Conservation (phyloP, 1,140 invertebrate species). For the Drosophila micromelanica region DNA sequence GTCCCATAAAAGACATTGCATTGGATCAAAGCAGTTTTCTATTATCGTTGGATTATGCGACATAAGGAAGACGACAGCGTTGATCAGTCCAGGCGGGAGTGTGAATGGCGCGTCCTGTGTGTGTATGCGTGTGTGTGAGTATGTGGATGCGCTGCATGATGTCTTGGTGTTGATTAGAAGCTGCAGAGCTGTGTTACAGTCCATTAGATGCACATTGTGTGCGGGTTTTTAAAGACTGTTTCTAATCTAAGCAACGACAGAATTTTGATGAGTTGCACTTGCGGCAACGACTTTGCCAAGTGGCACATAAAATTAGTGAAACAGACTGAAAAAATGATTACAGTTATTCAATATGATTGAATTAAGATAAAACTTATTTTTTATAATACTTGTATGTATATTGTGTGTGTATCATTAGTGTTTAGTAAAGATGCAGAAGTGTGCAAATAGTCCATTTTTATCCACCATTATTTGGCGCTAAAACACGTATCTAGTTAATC, state of each 20-base stretch:
- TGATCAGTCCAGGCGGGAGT: conserved; percentile 18
- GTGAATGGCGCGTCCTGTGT: neutral
- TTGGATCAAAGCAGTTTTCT: conserved; percentile 71
- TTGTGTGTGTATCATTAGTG: too few relatives aligned
- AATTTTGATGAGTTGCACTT: conserved; percentile 18
- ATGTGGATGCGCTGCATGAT: conserved; percentile 12
- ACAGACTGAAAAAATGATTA: conserved; percentile 30
- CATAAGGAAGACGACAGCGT: conserved; percentile 51
- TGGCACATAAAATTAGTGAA: conserved; percentile 44
- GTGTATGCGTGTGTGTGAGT: neutral
- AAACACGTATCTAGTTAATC: too few relatives aligned
- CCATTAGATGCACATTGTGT: conserved; percentile 52
- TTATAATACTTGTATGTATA: neutral
- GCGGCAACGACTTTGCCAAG: neutral
- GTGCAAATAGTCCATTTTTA: too few relatives aligned
- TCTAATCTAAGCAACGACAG: neutral
- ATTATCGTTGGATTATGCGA: conserved; percentile 74
- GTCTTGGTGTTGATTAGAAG: conserved; percentile 52
- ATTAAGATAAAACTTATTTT: conserved; percentile 10
- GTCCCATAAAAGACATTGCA: conserved; percentile 74
- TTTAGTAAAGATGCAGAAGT: too few relatives aligned
- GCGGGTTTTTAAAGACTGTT: conserved; percentile 11
- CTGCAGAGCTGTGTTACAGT: conserved; percentile 31
- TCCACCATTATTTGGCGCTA: too few relatives aligned
- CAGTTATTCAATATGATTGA: conserved; percentile 18